Base-by-base conservation (phyloP, 2,113 vertebrate genomes). In the Myanophis thanlyinensis region DNA sequence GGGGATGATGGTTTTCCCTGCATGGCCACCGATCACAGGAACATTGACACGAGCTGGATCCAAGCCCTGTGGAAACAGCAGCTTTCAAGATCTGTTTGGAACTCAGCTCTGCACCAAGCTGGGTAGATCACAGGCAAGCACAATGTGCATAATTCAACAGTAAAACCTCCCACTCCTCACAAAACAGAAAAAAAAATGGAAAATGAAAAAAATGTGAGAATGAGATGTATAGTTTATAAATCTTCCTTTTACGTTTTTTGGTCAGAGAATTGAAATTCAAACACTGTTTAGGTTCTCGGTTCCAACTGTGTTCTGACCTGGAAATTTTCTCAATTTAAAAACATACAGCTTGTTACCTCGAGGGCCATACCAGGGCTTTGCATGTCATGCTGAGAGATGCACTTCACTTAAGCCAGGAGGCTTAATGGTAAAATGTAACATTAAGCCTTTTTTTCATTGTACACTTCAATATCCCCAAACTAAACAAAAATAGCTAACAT, bases 1-100 rank as follows among this genome's bases (percentile, higher is more conserved):
- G 48, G 99, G 99, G 92, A 99, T 99, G 97, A 99, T 99, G 48
- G 99, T 99, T 96, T 99, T 99, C 89, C 99, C 99, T 0, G 99
- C 99, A 2, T 99, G 99, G 95, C 99, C 99, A 67, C 99, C 99
- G 48, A 99, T 96, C 73, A 99, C 99, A 0, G 99, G 99, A 4
- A 99, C 98, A 3, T 96, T 98, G 87, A 99, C 99, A 8, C 97
- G 97, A 91, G 99, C 98, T 2, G 99, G 99, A 97, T 99, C 99
- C 51, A 99, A 97, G 52, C 98, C 98, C 98, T 99, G 93, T 25
- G 92, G 80, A 48, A 96, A 94, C 95, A 22, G 67, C 0, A 48
- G 59, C 49, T 52, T 3, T 92, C 48, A 23, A 87, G 51, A 91
- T 95, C 48, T 3, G 85, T 53, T 94, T 85, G 47, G 92, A 93